phyloP scores from a whole-genome alignment of 2,113 vertebrate genomes.

The Ramphastos sulfuratus region DNA sequence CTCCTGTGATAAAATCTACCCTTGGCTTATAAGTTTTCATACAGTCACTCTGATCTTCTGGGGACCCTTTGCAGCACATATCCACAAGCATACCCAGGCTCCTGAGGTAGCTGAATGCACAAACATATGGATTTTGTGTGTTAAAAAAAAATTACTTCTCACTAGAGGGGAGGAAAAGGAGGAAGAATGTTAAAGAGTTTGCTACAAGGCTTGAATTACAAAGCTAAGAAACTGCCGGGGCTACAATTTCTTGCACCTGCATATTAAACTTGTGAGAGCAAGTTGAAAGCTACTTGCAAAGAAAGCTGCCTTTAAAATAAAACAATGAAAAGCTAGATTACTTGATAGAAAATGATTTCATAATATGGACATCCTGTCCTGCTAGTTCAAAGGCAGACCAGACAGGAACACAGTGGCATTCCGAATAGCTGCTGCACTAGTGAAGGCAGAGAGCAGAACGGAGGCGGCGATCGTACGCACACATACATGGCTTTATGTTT shows the following conservation, averaged over 20 bases:
- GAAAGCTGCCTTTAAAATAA: constrained; percentile 44
- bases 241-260: constrained; percentile 78
- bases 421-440: background rate
- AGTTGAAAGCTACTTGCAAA: constrained; percentile 45
- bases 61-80: constrained; percentile 39
- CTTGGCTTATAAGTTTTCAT: constrained; percentile 41
- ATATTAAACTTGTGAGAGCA: constrained; percentile 58
- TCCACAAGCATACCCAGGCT: constrained; percentile 18
- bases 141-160: constrained; percentile 44
- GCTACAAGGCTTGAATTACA: constrained; percentile 76
- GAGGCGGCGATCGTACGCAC: background rate
- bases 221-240: constrained; percentile 69
- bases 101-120: constrained; percentile 29
- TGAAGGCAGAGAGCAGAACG: background rate
- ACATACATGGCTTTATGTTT: constrained; percentile 97
- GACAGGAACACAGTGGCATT: background rate
- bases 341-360: constrained; percentile 26
- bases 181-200: constrained; percentile 68
- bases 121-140: constrained; percentile 61
- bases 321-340: background rate
- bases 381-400: constrained; percentile 18
- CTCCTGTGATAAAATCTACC: constrained; percentile 71
- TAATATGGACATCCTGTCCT: background rate
- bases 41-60: constrained; percentile 58
- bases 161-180: constrained; percentile 4